These are phyloP conservation scores for Poeciliopsis turneri DNA, from an alignment of 2,797 vertebrate genomes.

Conservation along the genomic window DNA sequence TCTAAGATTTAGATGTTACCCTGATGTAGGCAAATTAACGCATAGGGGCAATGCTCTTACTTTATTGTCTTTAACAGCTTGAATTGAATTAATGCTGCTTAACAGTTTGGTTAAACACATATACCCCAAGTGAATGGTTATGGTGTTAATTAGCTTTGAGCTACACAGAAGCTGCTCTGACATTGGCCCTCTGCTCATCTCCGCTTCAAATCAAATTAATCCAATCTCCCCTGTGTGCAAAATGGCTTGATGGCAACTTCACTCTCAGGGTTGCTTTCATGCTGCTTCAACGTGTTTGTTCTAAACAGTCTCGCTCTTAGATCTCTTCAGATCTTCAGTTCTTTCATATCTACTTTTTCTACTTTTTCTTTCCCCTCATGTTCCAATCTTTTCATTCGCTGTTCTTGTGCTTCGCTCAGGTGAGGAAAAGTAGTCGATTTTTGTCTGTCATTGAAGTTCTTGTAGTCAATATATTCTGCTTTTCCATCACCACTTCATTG, in stretches of 20 bases:
- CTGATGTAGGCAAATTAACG: slow-evolving; percentile 28
- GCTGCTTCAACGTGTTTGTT: slow-evolving; percentile 20
- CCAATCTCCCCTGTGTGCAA: slow-evolving; percentile 52
- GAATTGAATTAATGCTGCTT: slow-evolving; percentile 54
- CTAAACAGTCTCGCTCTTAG: slow-evolving; percentile 8
- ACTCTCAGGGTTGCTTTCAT: slow-evolving; percentile 18
- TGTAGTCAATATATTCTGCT: background rate
- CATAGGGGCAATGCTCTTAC: background rate
- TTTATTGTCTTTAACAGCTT: slow-evolving; percentile 31
- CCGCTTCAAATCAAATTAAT: slow-evolving; percentile 69
- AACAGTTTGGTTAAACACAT: slow-evolving; percentile 44
- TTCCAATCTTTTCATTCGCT: background rate
- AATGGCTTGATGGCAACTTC: slow-evolving; percentile 20
- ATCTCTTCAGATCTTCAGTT: slow-evolving; percentile 3
- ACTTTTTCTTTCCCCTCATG: background rate
- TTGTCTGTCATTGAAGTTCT: slow-evolving; percentile 8
- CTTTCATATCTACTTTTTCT: background rate
- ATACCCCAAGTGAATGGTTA: slow-evolving; percentile 21
- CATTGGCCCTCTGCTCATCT: slow-evolving; percentile 57
- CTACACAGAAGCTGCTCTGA: slow-evolving; percentile 60
- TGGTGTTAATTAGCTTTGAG: slow-evolving; percentile 70
- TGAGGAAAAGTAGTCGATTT: slow-evolving; percentile 16
- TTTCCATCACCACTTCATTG: background rate
- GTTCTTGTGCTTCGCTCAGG: slow-evolving; percentile 20
- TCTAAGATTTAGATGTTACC: slow-evolving; percentile 38